phyloP scores from a whole-genome alignment of 2,797 vertebrate genomes.

The Geotrypetes seraphini region DNA sequence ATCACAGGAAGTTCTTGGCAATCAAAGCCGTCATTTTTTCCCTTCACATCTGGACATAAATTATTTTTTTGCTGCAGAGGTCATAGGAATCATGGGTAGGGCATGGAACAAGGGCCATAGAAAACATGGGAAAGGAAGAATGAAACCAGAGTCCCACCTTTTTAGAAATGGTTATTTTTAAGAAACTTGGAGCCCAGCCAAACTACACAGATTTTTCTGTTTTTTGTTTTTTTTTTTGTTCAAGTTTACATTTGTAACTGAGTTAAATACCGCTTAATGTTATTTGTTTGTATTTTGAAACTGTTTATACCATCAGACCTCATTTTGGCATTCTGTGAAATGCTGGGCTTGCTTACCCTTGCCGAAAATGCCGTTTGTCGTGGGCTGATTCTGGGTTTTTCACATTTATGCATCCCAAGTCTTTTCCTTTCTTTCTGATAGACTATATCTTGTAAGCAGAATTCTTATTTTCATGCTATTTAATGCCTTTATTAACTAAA shows the following conservation, averaged over 20 bases:
- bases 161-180: slow-evolving; percentile 57
- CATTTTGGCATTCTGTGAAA: slow-evolving; percentile 15
- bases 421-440: background rate
- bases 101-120: slow-evolving; percentile 39
- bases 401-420: background rate
- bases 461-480: no score
- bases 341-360: slow-evolving; percentile 25
- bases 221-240: slow-evolving; percentile 14
- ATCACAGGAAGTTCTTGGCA: slow-evolving; percentile 47
- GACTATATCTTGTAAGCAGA: no score
- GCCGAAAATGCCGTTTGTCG: slow-evolving; percentile 28
- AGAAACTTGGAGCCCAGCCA: slow-evolving; percentile 45
- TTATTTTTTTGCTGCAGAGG: slow-evolving; percentile 40
- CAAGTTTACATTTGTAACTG: slow-evolving; percentile 42
- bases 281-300: slow-evolving; percentile 33
- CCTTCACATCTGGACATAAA: slow-evolving; percentile 51
- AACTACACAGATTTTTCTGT: slow-evolving; percentile 23
- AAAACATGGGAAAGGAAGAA: slow-evolving; percentile 61
- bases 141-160: slow-evolving; percentile 53
- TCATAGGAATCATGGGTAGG: slow-evolving; percentile 49
- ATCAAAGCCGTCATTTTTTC: slow-evolving; percentile 42
- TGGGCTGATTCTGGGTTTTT: slow-evolving; percentile 23
- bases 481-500: no score
- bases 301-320: slow-evolving; percentile 17
- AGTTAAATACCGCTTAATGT: slow-evolving; percentile 38